Percentiles rank a stretch among this genome's conserved stretches.
Conservation (phyloP, 92 coral and sea anemone species). For the Phenganax subtilis region DNA sequence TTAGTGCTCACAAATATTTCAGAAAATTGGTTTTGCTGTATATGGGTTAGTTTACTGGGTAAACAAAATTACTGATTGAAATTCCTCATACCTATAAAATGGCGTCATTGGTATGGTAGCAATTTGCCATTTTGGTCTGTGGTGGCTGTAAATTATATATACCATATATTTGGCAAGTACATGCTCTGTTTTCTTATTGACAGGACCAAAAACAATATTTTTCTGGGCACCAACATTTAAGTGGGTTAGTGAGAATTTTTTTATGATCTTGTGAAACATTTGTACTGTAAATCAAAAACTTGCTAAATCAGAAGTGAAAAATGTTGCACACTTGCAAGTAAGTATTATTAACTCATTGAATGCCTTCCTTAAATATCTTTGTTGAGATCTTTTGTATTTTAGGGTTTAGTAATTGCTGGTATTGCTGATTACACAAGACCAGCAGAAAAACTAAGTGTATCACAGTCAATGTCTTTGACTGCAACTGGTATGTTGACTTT, state of each 20-base stretch:
- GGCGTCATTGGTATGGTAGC: background rate
- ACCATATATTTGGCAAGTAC: background rate
- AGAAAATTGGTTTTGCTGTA: too few species aligned
- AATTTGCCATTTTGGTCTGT: background rate
- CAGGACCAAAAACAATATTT: slow-evolving; percentile 93
- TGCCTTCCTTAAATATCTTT: too few species aligned
- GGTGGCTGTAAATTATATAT: background rate
- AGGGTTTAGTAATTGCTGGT: slow-evolving; percentile 97
- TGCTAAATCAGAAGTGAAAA: background rate
- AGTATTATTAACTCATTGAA: too few species aligned
- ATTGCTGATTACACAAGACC: slow-evolving; percentile 97
- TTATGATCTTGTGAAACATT: background rate
- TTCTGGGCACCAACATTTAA: slow-evolving; percentile 99
- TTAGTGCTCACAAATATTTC: too few species aligned
- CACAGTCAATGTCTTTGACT: slow-evolving; percentile 88
- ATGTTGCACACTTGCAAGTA: background rate
- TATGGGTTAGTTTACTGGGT: too few species aligned
- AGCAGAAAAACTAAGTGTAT: slow-evolving; percentile 83
- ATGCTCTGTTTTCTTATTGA: background rate
- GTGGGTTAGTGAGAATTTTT: slow-evolving; percentile 65
- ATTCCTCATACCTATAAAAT: too few species aligned
- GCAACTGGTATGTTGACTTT: slow-evolving; percentile 69
- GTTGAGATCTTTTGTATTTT: slow-evolving; percentile 4
- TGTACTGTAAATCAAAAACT: background rate
- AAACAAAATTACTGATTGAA: too few species aligned